Evolutionary conservation across 2,113 vertebrate genomes (phyloP), one percentile per base, ranked within the genome.

Genomic region (Lipotes vexillifer): DNA sequence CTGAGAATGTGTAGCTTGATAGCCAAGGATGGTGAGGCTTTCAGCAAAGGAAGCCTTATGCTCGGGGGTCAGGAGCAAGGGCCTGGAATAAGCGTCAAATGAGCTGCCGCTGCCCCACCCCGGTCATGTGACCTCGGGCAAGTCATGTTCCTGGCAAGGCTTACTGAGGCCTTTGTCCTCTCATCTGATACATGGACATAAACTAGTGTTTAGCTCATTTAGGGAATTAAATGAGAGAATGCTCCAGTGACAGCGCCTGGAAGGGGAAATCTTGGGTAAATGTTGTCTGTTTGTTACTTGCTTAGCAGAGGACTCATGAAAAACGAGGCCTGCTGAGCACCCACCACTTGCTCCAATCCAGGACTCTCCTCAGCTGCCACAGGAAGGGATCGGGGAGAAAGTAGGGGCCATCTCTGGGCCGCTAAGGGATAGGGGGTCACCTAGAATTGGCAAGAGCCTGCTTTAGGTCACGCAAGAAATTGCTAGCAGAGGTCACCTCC

Each of bases 281-380:
- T 0, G 3, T 0, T 4, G 3, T 8, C 11, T 13, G 3, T 0
- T 8, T 0, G 0, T 27, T 23, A 49, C 38, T n/a, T n/a, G 17
- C 9, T 66, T 69, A 6, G 25, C 49, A 46, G 72, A 10, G 18
- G 13, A 25, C 31, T 68, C 2, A 0, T 17, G 49, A 59, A 49
- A 27, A 63, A 31, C 0, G 2, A 21, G 46, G 31, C 6, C 41
- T 25, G 17, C 78, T 29, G 29, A 63, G 38, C 10, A 10, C 8
- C 17, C 8, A 2, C 10, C 46, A 10, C 14, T 5, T 21, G 7
- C 27, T 90, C 33, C 74, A 52, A 23, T 49, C 31, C 17, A 11
- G 14, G 29, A 25, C 8, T 25, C 6, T 29, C 36, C 69, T 74
- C 63, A 6, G 5, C 27, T 8, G 23, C 11, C 7, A 1, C 33